Percentiles rank a stretch among this genome's conserved stretches.
Evolutionary conservation across 2,888 invertebrate genomes (phyloP).

Genomic region (Cyaniris semiargus): DNA sequence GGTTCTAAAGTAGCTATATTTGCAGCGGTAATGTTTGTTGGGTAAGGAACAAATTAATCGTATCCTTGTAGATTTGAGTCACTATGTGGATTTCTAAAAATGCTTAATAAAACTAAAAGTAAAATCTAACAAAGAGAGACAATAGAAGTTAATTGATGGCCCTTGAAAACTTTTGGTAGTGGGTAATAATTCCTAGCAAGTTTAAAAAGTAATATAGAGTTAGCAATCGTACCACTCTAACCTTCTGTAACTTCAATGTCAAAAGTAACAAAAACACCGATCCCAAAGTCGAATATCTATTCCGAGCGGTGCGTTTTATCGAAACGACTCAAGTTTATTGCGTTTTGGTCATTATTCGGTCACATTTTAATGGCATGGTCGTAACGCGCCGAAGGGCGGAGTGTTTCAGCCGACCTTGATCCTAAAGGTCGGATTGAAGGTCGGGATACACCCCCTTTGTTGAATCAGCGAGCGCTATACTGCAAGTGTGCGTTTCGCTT

Average conservation of each 20-base stretch:
- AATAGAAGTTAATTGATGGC: no score
- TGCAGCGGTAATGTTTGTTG: no score
- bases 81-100: no score
- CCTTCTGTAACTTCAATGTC: not conserved
- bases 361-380: conserved; percentile 10
- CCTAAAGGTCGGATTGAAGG: conserved; percentile 71
- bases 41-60: not conserved
- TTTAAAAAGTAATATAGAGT: no score
- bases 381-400: conserved; percentile 16
- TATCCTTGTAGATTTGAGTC: not conserved
- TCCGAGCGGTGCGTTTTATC: conserved; percentile 9
- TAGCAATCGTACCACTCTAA: not conserved
- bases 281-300: conserved; percentile 2
- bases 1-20: no score
- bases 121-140: no score
- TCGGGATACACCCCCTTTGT: conserved; percentile 64
- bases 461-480: conserved; percentile 18
- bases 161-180: no score
- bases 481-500: conserved; percentile 11
- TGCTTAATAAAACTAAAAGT: no score
- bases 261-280: conserved; percentile 31
- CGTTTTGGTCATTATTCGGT: conserved; percentile 29
- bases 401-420: conserved; percentile 56
- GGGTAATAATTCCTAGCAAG: no score
- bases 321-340: conserved; percentile 24